Base-by-base conservation (phyloP, 2,888 invertebrate species). In the Alitta virens region DNA sequence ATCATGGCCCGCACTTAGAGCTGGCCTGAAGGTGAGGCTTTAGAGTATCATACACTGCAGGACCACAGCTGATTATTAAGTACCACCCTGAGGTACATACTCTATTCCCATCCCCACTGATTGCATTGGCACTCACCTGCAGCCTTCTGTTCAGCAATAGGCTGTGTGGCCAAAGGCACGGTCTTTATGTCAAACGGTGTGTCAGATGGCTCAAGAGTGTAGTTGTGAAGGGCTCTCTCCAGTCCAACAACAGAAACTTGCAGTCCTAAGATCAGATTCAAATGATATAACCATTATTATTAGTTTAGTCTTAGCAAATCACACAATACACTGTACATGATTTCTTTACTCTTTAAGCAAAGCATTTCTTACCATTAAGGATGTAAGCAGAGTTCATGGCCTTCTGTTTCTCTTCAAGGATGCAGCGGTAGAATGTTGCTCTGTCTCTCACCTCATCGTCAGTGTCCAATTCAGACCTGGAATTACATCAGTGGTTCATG, bases 401-500 rank as follows among this genome's bases (percentile, higher is more conserved):
- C 62, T 78, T 77, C 72, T 82, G 80, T 61, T 74, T 72, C 64
- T 81, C 75, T 58, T 74, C 72, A 25, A 99, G 85, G 68, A 99
- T 89, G 43, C 89, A 88, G 75, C 92, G 90, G 84, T 96, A 99
- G 82, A 95, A 97, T 0, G 98, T 94, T 12, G 99, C 98, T 49
- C 99, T 86, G 83, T 99, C 99, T 38, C 99, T 86, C 0, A 99
- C 97, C 85, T 99, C 99, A 82, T 99, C 99, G 79, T 99, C 99
- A 0, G 92, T 91, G 79, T 99, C 99, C 85, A 98, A 86, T 49
- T 95, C 83, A 65, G 76, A 78, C 55, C 75, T 62, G 51, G 5
- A 43, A 33, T 33, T n/a, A n/a, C n/a, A n/a, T n/a, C n/a, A n/a
- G n/a, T n/a, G n/a, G n/a, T n/a, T n/a, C n/a, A n/a, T n/a, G n/a